phyloP scores from a whole-genome alignment of 2,797 vertebrate species.

The Garrulus glandarius region DNA sequence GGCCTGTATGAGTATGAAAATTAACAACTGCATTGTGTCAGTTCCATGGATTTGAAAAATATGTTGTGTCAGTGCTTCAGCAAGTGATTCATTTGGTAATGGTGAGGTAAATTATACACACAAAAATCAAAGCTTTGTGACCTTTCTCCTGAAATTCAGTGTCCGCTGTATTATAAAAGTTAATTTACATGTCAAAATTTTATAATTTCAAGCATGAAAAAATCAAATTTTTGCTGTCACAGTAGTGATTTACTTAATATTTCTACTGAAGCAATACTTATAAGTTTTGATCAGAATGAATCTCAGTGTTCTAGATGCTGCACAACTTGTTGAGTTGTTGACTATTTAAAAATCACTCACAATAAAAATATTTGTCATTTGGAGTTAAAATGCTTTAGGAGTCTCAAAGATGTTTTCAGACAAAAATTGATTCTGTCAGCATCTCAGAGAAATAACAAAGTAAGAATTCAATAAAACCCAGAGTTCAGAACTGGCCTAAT shows the following conservation, averaged over 20 bases:
- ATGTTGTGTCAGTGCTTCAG: not conserved
- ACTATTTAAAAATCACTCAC: not conserved
- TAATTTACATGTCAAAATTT: not conserved
- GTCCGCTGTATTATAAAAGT: not conserved
- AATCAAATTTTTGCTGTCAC: not conserved
- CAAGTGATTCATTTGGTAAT: not conserved
- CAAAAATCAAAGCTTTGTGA: not conserved
- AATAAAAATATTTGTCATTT: constrained; percentile 17
- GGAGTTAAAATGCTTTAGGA: not conserved
- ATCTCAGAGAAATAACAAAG: not conserved
- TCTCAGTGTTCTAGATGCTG: not conserved
- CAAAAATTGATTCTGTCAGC: constrained; percentile 15
- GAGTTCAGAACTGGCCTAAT: not conserved
- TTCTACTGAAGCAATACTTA: not conserved
- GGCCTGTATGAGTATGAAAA: not conserved
- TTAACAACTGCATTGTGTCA: not conserved
- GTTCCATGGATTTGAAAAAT: not conserved
- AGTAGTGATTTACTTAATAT: not conserved
- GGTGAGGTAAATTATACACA: not conserved
- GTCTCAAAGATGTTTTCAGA: not conserved
- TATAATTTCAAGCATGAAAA: not conserved
- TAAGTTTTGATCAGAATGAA: not conserved
- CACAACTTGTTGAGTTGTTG: not conserved
- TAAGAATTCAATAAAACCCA: constrained; percentile 20
- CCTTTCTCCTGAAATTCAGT: not conserved